These are phyloP conservation scores for Vireo griseus DNA, from an alignment of 2,797 vertebrate species.

Conservation along the genomic window DNA sequence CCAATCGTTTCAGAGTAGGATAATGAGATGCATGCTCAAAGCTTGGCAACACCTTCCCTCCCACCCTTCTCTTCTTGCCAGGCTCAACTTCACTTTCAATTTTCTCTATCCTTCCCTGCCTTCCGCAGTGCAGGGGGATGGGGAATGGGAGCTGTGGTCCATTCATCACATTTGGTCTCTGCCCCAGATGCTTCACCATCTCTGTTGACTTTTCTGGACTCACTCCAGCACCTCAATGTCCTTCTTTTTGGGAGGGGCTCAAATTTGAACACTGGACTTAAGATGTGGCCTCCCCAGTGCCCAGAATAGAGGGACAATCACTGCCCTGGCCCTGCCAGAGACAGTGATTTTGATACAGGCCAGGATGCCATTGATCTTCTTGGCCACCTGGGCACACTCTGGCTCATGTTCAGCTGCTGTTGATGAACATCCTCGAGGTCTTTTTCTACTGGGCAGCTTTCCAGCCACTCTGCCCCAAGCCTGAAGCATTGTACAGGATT, in stretches of 20 bases:
- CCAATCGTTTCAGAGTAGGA: background rate
- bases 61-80: background rate
- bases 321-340: background rate
- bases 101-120: background rate
- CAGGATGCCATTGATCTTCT: background rate
- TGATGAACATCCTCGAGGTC: fast-evolving
- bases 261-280: background rate
- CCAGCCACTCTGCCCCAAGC: background rate
- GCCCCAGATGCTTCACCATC: background rate
- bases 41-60: background rate
- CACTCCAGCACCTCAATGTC: background rate
- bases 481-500: background rate
- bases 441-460: background rate
- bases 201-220: background rate
- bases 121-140: background rate
- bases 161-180: background rate
- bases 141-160: background rate
- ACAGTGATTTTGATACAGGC: no score
- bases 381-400: background rate
- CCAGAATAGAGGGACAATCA: no score
- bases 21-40: background rate
- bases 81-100: background rate
- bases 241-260: background rate
- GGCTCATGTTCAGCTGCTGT: background rate
- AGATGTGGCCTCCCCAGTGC: background rate